Conservation (phyloP, 1,140 invertebrate genomes). For the Panagrolaimus sp. region DNA sequence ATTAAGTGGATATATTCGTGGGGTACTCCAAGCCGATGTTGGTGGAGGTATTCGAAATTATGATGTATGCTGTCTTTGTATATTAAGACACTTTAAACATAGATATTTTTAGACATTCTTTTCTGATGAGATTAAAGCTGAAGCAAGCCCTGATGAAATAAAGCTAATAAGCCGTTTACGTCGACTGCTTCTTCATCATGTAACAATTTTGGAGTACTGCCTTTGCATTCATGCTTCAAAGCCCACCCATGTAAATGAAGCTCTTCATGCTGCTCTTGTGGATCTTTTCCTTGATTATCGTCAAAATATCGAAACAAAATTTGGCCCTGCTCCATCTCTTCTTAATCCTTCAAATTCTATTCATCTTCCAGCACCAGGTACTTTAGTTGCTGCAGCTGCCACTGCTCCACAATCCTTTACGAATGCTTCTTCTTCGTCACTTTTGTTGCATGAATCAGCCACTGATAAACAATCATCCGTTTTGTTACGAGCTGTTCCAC, state of each 20-base stretch:
- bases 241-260: not conserved
- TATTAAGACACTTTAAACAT: not conserved
- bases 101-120: conserved; percentile 34
- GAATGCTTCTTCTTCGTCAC: too few species aligned
- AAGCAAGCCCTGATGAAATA: conserved; percentile 25
- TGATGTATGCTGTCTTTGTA: conserved; percentile 23
- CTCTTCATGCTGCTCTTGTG: conserved; percentile 34
- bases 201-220: conserved; percentile 33
- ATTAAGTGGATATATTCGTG: conserved; percentile 30
- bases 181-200: conserved; percentile 24
- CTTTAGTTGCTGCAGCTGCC: not conserved
- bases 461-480: too few species aligned
- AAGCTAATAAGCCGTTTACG: conserved; percentile 18
- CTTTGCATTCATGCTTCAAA: conserved; percentile 30
- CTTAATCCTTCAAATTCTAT: conserved; percentile 25
- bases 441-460: too few species aligned
- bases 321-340: conserved; percentile 26
- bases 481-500: too few species aligned
- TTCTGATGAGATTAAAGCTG: conserved; percentile 27
- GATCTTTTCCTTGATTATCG: conserved; percentile 26
- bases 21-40: conserved; percentile 35
- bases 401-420: too few species aligned
- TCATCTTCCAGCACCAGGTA: conserved; percentile 6
- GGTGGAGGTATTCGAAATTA: conserved; percentile 37
- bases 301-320: conserved; percentile 23